Percentiles rank a stretch among this genome's conserved stretches.
Evolutionary conservation across 2,113 vertebrate species (phyloP).

Genomic region (Bubalus kerabau): DNA sequence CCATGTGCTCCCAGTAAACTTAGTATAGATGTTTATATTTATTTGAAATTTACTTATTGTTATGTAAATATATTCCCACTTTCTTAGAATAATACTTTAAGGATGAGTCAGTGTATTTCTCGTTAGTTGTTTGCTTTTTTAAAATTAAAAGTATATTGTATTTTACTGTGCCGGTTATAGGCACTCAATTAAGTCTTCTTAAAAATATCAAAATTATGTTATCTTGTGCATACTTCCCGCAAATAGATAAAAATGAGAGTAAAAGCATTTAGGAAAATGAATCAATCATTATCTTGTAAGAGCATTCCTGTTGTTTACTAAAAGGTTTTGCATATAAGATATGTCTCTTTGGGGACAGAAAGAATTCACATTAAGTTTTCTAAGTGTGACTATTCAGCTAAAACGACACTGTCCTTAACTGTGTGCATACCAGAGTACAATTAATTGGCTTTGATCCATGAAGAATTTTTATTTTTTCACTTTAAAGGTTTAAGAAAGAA

Average conservation of each 20-base stretch:
- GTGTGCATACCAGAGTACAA: background rate
- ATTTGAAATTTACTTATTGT: background rate
- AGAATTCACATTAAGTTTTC: background rate
- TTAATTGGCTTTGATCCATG: slow-evolving; percentile 35
- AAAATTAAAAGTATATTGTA: background rate
- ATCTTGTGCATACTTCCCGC: background rate
- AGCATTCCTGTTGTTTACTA: background rate
- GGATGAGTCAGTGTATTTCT: background rate
- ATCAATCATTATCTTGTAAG: background rate
- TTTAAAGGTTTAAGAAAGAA: slow-evolving; percentile 1
- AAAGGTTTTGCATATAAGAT: background rate
- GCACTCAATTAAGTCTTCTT: background rate
- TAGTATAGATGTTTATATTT: background rate
- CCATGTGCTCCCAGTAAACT: background rate
- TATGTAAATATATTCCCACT: background rate
- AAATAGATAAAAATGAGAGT: background rate
- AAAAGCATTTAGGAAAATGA: background rate
- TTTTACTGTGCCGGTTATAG: background rate
- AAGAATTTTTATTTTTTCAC: background rate
- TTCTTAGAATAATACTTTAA: background rate
- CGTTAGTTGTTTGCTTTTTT: background rate
- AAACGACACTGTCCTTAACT: background rate
- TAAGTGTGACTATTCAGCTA: background rate
- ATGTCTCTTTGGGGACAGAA: background rate
- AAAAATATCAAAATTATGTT: background rate